Evolutionary conservation across 2,797 vertebrate genomes (phyloP).

Genomic region (Mionectes olivaceus): DNA sequence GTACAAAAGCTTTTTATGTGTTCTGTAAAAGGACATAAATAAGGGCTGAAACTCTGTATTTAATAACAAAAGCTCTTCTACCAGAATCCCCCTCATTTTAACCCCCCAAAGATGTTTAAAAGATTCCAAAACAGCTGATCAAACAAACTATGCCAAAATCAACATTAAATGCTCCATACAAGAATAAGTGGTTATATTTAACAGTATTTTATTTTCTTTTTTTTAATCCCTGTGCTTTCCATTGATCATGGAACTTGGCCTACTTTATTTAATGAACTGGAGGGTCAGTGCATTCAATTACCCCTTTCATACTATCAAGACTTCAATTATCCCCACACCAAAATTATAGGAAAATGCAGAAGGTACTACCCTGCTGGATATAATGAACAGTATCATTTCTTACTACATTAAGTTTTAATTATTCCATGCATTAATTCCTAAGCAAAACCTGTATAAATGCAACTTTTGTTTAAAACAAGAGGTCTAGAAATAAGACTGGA

Average conservation of each 20-base stretch:
- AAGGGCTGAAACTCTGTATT: slow-evolving; percentile 76
- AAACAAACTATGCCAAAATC: slow-evolving; percentile 74
- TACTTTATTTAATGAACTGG: slow-evolving; percentile 93
- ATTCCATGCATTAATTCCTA: slow-evolving; percentile 74
- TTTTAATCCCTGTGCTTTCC: slow-evolving; percentile 72
- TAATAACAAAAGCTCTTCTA: slow-evolving; percentile 71
- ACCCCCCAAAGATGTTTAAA: slow-evolving; percentile 25
- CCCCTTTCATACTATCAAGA: slow-evolving; percentile 89
- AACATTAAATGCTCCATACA: slow-evolving; percentile 41
- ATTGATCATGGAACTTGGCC: slow-evolving; percentile 81
- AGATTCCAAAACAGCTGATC: slow-evolving; percentile 75
- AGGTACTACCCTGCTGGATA: slow-evolving; percentile 77
- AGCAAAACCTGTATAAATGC: slow-evolving; percentile 63
- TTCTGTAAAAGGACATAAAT: slow-evolving; percentile 84
- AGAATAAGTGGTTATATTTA: slow-evolving; percentile 70
- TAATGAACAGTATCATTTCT: slow-evolving; percentile 79
- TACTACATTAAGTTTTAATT: slow-evolving; percentile 84
- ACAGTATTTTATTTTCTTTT: slow-evolving; percentile 73
- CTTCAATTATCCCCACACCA: slow-evolving; percentile 92
- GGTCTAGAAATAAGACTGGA: not conserved
- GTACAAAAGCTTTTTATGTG: slow-evolving; percentile 88
- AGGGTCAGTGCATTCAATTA: slow-evolving; percentile 93
- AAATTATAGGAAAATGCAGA: slow-evolving; percentile 84
- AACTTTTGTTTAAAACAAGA: slow-evolving; percentile 49
- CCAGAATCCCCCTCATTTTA: not conserved